Conservation (phyloP, 2,797 vertebrate genomes). For the Cossypha dichroa region DNA sequence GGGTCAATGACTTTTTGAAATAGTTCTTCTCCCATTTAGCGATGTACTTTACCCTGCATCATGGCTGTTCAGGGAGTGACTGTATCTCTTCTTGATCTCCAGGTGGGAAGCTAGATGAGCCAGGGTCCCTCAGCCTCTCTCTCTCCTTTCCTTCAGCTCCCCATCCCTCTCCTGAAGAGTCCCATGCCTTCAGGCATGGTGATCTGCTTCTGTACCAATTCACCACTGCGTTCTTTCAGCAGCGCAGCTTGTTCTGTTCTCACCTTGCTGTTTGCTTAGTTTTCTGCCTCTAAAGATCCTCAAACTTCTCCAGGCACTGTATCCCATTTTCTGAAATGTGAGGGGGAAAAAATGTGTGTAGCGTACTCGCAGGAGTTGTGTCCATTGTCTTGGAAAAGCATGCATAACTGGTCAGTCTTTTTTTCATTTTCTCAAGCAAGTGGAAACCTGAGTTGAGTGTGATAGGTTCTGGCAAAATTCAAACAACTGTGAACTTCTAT, state of each 20-base stretch:
- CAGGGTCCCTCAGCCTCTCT: too few species aligned
- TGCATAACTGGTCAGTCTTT: neutral
- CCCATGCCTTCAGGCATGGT: neutral
- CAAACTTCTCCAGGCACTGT: neutral
- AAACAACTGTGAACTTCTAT: neutral
- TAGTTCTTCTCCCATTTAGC: neutral
- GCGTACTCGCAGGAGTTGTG: neutral
- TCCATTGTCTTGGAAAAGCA: neutral
- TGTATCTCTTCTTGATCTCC: neutral
- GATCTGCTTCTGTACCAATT: neutral
- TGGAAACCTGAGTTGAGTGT: neutral
- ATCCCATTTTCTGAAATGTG: neutral
- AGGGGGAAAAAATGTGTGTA: fast-evolving
- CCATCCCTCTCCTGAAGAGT: neutral
- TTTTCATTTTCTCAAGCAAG: neutral
- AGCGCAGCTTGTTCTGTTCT: neutral
- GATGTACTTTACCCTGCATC: neutral
- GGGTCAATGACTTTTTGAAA: neutral
- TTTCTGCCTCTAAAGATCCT: neutral
- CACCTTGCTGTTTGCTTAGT: neutral
- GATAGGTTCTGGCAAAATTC: neutral
- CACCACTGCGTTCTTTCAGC: neutral
- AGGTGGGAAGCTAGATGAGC: neutral
- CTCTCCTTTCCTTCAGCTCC: neutral
- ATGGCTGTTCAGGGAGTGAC: neutral